Percentiles rank a stretch among this genome's conserved stretches.
These are phyloP conservation scores for Volucella inflata DNA, from an alignment of 2,888 invertebrate species.

Conservation along the genomic window DNA sequence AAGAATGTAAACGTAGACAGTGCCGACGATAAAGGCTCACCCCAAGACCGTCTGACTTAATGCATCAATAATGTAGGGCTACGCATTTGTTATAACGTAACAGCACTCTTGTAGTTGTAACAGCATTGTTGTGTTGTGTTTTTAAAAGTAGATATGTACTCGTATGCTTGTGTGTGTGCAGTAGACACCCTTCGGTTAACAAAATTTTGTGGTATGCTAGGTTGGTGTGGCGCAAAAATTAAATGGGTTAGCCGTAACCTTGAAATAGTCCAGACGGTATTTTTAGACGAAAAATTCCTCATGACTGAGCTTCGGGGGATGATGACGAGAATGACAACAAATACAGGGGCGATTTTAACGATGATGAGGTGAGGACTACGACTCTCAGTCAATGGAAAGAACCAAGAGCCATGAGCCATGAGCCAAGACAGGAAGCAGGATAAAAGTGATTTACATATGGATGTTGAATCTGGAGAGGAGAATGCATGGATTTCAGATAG, in stretches of 20 bases:
- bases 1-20: background rate
- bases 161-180: slow-evolving; percentile 47
- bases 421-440: slow-evolving; percentile 11
- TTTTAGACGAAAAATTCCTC: slow-evolving; percentile 72
- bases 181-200: slow-evolving; percentile 59
- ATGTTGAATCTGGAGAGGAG: slow-evolving; percentile 8
- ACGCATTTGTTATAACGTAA: slow-evolving; percentile 74
- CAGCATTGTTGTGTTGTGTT: background rate
- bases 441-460: slow-evolving; percentile 44
- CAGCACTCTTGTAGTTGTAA: slow-evolving; percentile 56
- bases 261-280: slow-evolving; percentile 74
- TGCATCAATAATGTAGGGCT: slow-evolving; percentile 74
- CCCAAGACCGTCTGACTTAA: slow-evolving; percentile 71
- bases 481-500: slow-evolving; percentile 4
- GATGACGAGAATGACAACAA: slow-evolving; percentile 34
- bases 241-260: slow-evolving; percentile 73
- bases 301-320: slow-evolving; percentile 51
- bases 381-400: slow-evolving; percentile 58
- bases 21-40: slow-evolving; percentile 43
- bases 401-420: slow-evolving; percentile 9
- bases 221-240: slow-evolving; percentile 66
- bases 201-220: slow-evolving; percentile 48
- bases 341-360: slow-evolving; percentile 11
- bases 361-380: background rate
- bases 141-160: background rate